Base-by-base conservation (phyloP, 37 sponge, comb jelly and placozoan genomes). In the Eunapius fragilis region DNA sequence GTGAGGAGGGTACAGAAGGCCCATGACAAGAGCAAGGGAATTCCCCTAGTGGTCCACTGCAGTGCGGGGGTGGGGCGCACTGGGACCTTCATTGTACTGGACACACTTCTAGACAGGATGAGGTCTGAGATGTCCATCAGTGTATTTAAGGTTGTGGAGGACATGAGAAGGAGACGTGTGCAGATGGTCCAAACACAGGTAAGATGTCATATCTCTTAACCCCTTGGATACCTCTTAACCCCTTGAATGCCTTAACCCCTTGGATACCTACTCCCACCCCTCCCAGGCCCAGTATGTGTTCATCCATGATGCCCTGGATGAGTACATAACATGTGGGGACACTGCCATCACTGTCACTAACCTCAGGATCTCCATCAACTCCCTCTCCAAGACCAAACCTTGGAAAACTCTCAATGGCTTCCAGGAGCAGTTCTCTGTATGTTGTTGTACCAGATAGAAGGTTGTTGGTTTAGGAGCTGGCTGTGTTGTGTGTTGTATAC, bases 41-140 rank as follows among this genome's bases (percentile, higher is more conserved):
- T 48, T 36, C 92, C 92, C 22, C 37, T 88, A 23, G 30, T 92
- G 37, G 89, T 88, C 24, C 92, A 92, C 82, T 92, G 92, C 90
- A 92, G 89, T 86, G 89, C 89, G 32, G 89, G 89, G 26, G 89
- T 89, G 71, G 89, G 89, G 37, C 78, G 89, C 22, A 89, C 89
- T 69, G 89, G 89, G 24, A 89, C 85, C 36, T 89, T 87, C 67
- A 87, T 89, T 49, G 32, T 68, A 25, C 48, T 89, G 76, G 89
- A 89, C 71, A 48, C 70, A 26, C 90, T 89, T 79, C 34, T 89
- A 41, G 85, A 89, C 32, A 30, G 80, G 25, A 69, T 89, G 41
- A 72, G 81, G 67, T 35, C 27, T 38, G 87, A 74, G 25, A 49
- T 50, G 11, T 37, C 70, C 48, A 36, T 89, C 71, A 82, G 90